Evolutionary conservation across 1,140 invertebrate genomes (phyloP), one percentile per base, ranked within the genome.

Genomic region (Ceratitis capitata): DNA sequence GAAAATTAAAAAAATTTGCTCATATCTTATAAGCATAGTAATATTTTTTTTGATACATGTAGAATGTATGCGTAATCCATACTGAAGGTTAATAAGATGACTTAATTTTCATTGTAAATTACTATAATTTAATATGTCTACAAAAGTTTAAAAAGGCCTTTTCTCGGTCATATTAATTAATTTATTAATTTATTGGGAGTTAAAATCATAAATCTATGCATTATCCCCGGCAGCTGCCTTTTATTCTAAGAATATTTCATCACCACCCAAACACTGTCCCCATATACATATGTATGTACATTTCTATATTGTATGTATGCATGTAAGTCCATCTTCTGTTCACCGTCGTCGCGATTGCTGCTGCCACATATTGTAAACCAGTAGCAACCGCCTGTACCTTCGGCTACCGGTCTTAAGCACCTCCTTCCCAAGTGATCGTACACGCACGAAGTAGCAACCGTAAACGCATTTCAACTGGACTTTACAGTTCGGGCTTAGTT

Each of bases 321-420:
- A 56, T 56, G 6, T 19, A n/a, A 19, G n/a, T n/a, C n/a, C n/a
- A n/a, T n/a, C n/a, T n/a, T n/a, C n/a, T n/a, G n/a, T n/a, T n/a
- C n/a, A n/a, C n/a, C n/a, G 51, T 56, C 23, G 51, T 23, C n/a
- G 51, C 9, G 19, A 23, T 23, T 78, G 39, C 5, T 45, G 69
- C 42, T 45, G 69, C 39, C 35, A 42, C 39, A 45, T 23, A n/a
- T n/a, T n/a, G 69, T 78, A 78, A 78, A 16, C 35, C 69, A 78
- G 69, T 78, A 78, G 69, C 69, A 42, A 9, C 39, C 16, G n/a
- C n/a, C n/a, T n/a, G 35, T 78, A 83, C 86, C 89, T 89, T 91
- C 89, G 89, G 89, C 89, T 91, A 89, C 89, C 87, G 89, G 89
- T 89, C 88, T 89, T 89, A 86, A 88, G 87, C 88, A 78, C 86